These are phyloP conservation scores for Picus viridis DNA, from an alignment of 2,797 vertebrate genomes.

Conservation along the genomic window DNA sequence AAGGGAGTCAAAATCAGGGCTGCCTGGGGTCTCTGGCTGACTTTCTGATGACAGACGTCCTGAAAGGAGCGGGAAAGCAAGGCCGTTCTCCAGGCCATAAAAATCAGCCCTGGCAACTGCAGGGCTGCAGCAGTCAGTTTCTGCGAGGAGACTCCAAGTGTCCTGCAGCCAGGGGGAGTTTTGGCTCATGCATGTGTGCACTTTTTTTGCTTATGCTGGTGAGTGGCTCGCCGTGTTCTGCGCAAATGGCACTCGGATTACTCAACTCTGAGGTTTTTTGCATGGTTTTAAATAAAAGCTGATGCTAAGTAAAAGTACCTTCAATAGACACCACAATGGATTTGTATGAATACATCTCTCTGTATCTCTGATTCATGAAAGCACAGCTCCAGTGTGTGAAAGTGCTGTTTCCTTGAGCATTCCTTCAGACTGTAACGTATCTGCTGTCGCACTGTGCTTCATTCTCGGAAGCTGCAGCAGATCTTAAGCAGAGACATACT, in stretches of 20 bases:
- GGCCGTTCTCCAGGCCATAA: slow-evolving; percentile 26
- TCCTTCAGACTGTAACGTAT: slow-evolving; percentile 1
- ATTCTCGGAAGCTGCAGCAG: neutral
- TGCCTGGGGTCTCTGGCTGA: slow-evolving; percentile 18
- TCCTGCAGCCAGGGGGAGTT: slow-evolving; percentile 28
- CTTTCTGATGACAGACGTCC: slow-evolving; percentile 15
- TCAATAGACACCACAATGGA: slow-evolving; percentile 61
- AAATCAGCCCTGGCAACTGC: slow-evolving; percentile 29
- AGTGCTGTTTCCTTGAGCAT: slow-evolving; percentile 37
- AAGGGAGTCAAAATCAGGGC: slow-evolving; percentile 11
- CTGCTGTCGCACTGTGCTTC: slow-evolving; percentile 30
- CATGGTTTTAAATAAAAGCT: slow-evolving; percentile 84
- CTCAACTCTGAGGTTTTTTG: slow-evolving; percentile 75
- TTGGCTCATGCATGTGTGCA: slow-evolving; percentile 68
- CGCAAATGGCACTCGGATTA: slow-evolving; percentile 69
- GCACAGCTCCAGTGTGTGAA: slow-evolving; percentile 43
- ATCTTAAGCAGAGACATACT: neutral
- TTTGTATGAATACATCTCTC: slow-evolving; percentile 60
- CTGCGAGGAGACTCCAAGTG: slow-evolving; percentile 17
- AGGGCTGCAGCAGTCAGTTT: neutral
- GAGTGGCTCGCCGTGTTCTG: slow-evolving; percentile 53
- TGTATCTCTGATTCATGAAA: slow-evolving; percentile 42
- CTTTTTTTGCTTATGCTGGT: slow-evolving; percentile 75
- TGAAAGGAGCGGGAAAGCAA: slow-evolving; percentile 34
- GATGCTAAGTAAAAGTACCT: slow-evolving; percentile 73